These are phyloP conservation scores for Paracentrotus lividus DNA, from an alignment of 53 echinoderm and acorn worm species.

Conservation along the genomic window DNA sequence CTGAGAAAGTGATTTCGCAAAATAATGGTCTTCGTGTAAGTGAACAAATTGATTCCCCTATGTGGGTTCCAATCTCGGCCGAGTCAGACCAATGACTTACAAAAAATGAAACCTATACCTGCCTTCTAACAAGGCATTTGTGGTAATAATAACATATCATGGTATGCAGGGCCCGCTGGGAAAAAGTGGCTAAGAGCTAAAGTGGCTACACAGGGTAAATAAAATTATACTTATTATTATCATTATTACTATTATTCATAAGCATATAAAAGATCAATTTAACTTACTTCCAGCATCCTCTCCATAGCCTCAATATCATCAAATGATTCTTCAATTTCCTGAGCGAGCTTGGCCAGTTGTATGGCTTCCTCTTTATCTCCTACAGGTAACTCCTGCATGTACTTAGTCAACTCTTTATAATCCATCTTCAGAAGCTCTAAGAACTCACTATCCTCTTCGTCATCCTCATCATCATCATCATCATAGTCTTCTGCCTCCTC, in stretches of 20 bases:
- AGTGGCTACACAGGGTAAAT: too few relatives aligned
- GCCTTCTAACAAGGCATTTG: too few relatives aligned
- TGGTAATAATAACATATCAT: too few relatives aligned
- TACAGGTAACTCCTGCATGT: slow-evolving; percentile 61
- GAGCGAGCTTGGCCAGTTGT: slow-evolving; percentile 64
- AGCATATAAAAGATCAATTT: not conserved
- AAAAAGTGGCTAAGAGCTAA: too few relatives aligned
- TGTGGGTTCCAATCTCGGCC: too few relatives aligned
- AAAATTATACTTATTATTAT: too few relatives aligned
- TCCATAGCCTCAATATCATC: slow-evolving; percentile 78
- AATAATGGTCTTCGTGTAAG: too few relatives aligned
- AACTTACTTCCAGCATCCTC: slow-evolving; percentile 63
- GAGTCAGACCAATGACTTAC: too few relatives aligned
- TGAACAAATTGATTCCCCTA: too few relatives aligned
- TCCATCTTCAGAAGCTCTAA: slow-evolving; percentile 71
- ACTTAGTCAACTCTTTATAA: slow-evolving; percentile 70
- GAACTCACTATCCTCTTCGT: slow-evolving; percentile 36
- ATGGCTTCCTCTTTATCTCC: slow-evolving; percentile 72
- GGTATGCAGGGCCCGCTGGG: too few relatives aligned
- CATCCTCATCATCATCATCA: slow-evolving; percentile 61
- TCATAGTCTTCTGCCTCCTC: not conserved
- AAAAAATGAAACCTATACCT: too few relatives aligned
- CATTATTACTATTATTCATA: too few relatives aligned
- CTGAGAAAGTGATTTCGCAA: not conserved
- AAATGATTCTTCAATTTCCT: slow-evolving; percentile 75